Base-by-base conservation (phyloP, 2,797 vertebrate species). In the Selene dorsalis region DNA sequence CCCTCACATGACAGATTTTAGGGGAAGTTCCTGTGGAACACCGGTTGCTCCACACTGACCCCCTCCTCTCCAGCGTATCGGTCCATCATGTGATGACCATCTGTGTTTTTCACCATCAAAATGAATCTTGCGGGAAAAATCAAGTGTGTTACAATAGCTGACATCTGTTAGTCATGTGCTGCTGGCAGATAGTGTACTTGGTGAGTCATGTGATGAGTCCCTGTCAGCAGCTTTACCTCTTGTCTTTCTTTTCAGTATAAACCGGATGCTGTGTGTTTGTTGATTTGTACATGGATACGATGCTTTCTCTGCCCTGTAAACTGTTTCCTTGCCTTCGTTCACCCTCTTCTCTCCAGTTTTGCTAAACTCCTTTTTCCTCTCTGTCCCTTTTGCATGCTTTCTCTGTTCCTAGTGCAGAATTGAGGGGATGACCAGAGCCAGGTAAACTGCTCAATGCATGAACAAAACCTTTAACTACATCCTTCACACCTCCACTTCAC, bases 401-500 rank as follows among this genome's bases (percentile, higher is more conserved):
- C 94, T 95, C 93, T 95, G 93, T 95, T 93, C 91, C 83, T 98
- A 98, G 97, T 98, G 96, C 98, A 98, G 96, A 97, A 98, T 93
- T 99, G 97, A 99, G 94, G 93, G 95, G 92, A 96, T 97, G 93
- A 95, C 94, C 87, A 94, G 85, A 94, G 87, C 91, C 95, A 99
- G 98, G 98, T 99, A 99, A 98, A 93, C 71, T 52, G 2, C 79
- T 88, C 62, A 88, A 78, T 59, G 87, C 83, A 80, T 89, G 45
- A 48, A 48, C 20, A 69, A 41, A 43, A 56, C 75, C 61, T 85
- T 73, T 55, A 13, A 67, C 41, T 60, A 39, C 61, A 69, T 56
- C 71, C 73, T 70, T 45, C 78, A 48, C 66, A 80, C 62, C 48
- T 70, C 73, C 58, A 85, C 75, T 75, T 75, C 73, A 84, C 65